Conservation (phyloP, 2,888 invertebrate genomes). For the Agrotis exclamationis region DNA sequence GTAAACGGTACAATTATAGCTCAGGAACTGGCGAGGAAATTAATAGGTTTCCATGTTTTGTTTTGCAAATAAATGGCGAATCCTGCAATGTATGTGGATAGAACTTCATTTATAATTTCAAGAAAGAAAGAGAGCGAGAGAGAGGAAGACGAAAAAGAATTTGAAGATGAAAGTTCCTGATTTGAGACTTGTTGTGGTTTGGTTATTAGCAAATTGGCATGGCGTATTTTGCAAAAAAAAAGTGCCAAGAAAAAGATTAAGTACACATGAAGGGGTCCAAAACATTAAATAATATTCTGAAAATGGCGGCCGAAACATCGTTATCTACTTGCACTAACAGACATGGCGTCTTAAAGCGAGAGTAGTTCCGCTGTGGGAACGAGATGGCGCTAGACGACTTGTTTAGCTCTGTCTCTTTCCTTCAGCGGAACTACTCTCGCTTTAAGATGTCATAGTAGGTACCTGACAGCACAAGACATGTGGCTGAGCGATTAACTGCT, state of each 20-base stretch:
- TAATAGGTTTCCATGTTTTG: slow-evolving; percentile 8
- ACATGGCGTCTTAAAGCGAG: no score
- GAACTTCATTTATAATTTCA: background rate
- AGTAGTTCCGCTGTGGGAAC: no score
- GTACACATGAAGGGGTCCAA: no score
- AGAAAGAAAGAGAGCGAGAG: background rate
- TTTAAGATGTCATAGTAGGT: no score
- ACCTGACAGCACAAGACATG: no score
- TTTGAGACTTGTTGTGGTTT: background rate
- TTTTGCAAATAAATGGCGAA: background rate
- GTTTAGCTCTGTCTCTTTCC: no score
- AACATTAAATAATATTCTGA: no score
- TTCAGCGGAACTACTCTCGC: no score
- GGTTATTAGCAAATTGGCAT: background rate
- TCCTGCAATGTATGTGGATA: background rate
- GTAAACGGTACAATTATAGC: slow-evolving; percentile 19
- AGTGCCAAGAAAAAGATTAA: background rate
- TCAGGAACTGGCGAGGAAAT: slow-evolving; percentile 4
- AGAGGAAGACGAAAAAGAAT: background rate
- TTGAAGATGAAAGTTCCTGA: background rate
- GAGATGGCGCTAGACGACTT: no score
- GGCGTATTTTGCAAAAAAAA: background rate
- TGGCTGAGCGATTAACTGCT: no score
- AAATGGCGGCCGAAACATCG: no score
- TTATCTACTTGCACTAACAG: no score